Evolutionary conservation across 1,140 invertebrate genomes (phyloP).

Genomic region (Drosophila erecta): DNA sequence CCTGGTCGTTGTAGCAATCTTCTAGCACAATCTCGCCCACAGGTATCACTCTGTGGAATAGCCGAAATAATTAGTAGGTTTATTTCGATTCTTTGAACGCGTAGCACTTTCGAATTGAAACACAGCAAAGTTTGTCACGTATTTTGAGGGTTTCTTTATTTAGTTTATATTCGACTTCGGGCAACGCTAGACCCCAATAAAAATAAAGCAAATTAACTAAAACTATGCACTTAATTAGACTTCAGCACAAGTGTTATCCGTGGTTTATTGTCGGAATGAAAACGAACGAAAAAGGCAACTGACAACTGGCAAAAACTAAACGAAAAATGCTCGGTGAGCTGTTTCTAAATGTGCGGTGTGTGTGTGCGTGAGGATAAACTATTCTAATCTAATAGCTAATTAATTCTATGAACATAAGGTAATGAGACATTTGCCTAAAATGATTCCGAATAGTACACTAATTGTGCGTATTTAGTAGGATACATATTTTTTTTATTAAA

Average conservation of each 20-base stretch:
- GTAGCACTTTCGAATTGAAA: constrained; percentile 48
- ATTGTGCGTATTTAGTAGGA: neutral
- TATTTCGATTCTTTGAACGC: neutral
- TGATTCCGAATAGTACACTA: neutral
- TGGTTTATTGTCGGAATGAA: constrained; percentile 48
- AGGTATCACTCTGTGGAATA: constrained; percentile 60
- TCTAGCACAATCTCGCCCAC: constrained; percentile 70
- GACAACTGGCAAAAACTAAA: constrained; percentile 42
- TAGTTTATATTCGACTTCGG: constrained; percentile 34
- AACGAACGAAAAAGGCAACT: constrained; percentile 34
- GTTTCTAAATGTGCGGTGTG: constrained; percentile 2
- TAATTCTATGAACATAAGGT: constrained; percentile 44
- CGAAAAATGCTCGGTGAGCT: constrained; percentile 3
- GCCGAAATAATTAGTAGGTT: neutral
- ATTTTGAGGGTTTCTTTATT: constrained; percentile 58
- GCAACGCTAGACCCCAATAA: constrained; percentile 35
- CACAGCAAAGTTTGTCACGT: constrained; percentile 32
- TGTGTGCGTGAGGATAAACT: constrained; percentile 26
- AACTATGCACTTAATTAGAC: constrained; percentile 60
- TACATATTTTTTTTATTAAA: neutral
- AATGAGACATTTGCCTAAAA: constrained; percentile 8
- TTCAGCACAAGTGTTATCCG: constrained; percentile 44
- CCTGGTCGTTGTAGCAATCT: constrained; percentile 63
- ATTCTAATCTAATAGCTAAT: constrained; percentile 45
- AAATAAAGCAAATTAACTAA: constrained; percentile 22